Percentiles rank a stretch among this genome's conserved stretches.
Evolutionary conservation across 2,797 vertebrate species (phyloP).

Genomic region (Tragopan temminckii): DNA sequence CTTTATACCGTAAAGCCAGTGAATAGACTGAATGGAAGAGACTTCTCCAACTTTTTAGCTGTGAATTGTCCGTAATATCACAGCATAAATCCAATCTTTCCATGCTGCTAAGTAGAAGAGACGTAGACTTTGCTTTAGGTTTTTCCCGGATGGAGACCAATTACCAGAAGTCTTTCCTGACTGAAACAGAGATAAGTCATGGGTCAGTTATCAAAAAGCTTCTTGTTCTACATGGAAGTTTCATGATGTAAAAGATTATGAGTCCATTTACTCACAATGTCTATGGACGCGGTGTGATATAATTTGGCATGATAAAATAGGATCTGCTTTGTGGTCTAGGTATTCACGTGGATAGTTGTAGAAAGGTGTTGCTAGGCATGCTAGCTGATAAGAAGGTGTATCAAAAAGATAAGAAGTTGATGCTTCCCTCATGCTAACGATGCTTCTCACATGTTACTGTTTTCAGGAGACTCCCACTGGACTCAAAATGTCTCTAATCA

Average conservation of each 20-base stretch:
- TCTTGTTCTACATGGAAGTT: neutral
- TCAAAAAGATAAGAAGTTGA: neutral
- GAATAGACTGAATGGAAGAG: neutral
- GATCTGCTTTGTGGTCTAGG: fast-evolving
- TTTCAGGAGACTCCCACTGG: neutral
- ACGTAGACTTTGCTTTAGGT: neutral
- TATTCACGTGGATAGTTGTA: neutral
- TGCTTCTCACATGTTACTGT: neutral
- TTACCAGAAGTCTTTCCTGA: neutral
- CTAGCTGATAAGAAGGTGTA: neutral
- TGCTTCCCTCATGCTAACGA: neutral
- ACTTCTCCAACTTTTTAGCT: neutral
- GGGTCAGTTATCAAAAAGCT: neutral
- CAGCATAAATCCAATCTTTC: neutral
- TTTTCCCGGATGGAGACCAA: neutral
- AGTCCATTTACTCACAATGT: neutral
- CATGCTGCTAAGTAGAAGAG: neutral
- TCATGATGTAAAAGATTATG: neutral
- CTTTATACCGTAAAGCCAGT: neutral
- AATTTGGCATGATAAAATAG: neutral
- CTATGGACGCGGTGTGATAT: neutral
- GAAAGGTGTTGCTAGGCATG: neutral
- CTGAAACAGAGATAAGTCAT: neutral
- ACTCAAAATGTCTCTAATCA: neutral
- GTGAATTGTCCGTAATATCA: neutral